Conservation (phyloP, 1,140 invertebrate genomes). For the Diprion similis region DNA sequence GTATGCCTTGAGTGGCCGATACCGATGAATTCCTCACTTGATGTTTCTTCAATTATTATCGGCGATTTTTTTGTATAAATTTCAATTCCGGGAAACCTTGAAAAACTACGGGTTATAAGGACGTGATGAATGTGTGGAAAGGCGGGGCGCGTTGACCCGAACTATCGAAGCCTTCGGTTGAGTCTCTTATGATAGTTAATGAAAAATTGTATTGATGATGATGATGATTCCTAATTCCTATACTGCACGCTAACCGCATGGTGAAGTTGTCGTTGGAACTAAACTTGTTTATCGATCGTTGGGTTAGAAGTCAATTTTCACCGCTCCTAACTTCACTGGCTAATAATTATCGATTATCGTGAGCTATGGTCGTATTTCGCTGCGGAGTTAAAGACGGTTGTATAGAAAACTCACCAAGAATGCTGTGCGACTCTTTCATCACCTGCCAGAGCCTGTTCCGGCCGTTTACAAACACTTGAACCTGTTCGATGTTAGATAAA, state of each 20-base stretch:
- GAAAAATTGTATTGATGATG: neutral
- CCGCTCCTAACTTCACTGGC: neutral
- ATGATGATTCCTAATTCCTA: neutral
- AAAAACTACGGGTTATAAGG: neutral
- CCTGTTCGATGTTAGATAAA: no score
- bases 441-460: neutral
- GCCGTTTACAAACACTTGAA: neutral
- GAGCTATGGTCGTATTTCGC: neutral
- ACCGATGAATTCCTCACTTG: neutral
- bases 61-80: neutral
- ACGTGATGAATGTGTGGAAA: neutral
- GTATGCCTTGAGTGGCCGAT: neutral
- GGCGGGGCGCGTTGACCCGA: neutral
- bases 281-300: neutral
- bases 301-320: conserved; percentile 3
- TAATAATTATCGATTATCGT: conserved; percentile 2
- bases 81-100: neutral
- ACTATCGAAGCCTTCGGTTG: neutral
- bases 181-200: neutral
- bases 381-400: neutral
- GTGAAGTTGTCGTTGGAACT: neutral
- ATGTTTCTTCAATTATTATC: neutral
- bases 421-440: no score
- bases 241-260: neutral
- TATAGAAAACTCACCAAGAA: neutral